Evolutionary conservation across 2,888 invertebrate species (phyloP).

Genomic region (Ichneumon xanthorius): DNA sequence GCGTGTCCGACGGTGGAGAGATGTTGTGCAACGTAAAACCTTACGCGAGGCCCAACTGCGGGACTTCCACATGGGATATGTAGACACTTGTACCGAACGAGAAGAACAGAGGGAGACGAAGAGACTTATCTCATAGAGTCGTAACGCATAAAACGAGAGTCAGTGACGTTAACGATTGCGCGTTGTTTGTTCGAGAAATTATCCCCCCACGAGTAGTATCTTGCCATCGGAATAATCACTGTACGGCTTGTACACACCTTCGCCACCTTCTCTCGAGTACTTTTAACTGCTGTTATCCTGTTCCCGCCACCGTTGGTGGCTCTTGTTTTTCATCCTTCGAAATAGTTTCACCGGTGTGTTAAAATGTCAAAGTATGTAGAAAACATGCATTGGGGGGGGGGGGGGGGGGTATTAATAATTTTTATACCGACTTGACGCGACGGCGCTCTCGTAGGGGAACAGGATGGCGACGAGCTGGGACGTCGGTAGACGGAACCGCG

Average conservation of each 20-base stretch:
- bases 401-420: not conserved
- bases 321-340: not conserved
- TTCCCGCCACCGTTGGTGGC: conserved; percentile 12
- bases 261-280: conserved; percentile 36
- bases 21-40: conserved; percentile 49
- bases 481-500: not conserved
- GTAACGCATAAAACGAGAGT: conserved; percentile 78
- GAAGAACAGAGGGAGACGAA: conserved; percentile 38
- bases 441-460: not conserved
- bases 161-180: conserved; percentile 78
- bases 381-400: not conserved
- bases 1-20: conserved; percentile 12
- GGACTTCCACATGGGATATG: conserved; percentile 9
- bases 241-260: conserved; percentile 20
- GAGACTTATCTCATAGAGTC: conserved; percentile 72
- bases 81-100: not conserved
- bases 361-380: conserved; percentile 1
- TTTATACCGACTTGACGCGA: not conserved
- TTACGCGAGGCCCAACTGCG: conserved; percentile 36
- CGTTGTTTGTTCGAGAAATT: conserved; percentile 77
- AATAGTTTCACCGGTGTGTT: not conserved
- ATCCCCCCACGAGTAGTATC: conserved; percentile 65
- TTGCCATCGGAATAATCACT: conserved; percentile 33
- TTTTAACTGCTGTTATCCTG: conserved; percentile 69
- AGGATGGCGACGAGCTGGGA: not conserved